Base-by-base conservation (phyloP, 2,888 invertebrate genomes). In the Megalurothrips usitatus region DNA sequence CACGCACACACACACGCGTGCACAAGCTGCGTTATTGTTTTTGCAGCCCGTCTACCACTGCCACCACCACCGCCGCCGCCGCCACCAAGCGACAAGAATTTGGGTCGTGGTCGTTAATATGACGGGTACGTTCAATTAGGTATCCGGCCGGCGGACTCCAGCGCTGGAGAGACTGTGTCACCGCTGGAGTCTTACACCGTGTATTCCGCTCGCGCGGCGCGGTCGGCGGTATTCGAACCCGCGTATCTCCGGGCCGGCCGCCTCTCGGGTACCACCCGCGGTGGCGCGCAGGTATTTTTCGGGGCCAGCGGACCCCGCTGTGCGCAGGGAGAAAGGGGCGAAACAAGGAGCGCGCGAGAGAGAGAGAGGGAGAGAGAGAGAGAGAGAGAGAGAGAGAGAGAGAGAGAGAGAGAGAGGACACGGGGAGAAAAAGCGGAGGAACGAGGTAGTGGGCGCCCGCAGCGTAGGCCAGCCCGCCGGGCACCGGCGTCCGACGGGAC, bases 41-140 rank as follows among this genome's bases (percentile, higher is more conserved):
- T 75, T 75, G 68, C 68, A 26, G 23, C 23, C 68, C 23, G 23
- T 75, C 68, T 23, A 26, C 68, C 68, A 75, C 68, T 26, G 26
- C 26, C 68, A 43, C 34, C 34, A 6, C 34, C 34, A 43, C 34
- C 3, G 34, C 34, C 3, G 34, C 34, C 6, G 34, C 34, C 34
- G 34, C 34, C 34, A 43, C 34, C 34, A 43, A 43, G 34, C 34
- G 34, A 43, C 34, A 75, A 26, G 68, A 75, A 75, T 75, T 75
- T 75, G 68, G 68, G 68, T 75, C 68, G 23, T 12, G 23, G 68
- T 26, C 68, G 68, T 75, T 75, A 26, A 75, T 75, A 75, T 75
- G 68, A 75, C 26, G 68, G 68, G 68, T 75, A 75, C 23, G 68
- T 75, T 75, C 68, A 75, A 75, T 75, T 75, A 75, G 68, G 12